Percentiles rank a stretch among this genome's conserved stretches.
Evolutionary conservation across 2,888 invertebrate species (phyloP).

Genomic region (Campopleginae sp.): DNA sequence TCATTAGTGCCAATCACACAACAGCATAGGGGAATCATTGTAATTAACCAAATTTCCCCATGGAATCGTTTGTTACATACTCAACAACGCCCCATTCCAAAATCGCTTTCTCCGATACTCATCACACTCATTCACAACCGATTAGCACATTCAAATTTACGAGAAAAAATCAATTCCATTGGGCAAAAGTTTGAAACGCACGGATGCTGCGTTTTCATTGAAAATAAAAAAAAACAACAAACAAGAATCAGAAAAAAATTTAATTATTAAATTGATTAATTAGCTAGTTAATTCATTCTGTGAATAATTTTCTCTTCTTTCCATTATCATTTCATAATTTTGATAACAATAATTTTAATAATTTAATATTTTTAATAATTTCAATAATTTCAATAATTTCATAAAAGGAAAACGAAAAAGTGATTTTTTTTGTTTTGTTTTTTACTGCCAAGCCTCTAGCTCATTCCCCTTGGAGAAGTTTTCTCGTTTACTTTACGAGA

Average conservation of each 20-base stretch:
- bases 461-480: slow-evolving; percentile 53
- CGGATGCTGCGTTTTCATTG: background rate
- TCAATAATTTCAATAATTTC: too few species aligned
- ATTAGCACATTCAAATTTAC: background rate
- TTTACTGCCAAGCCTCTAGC: slow-evolving; percentile 18
- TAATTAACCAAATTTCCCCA: background rate
- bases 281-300: too few species aligned
- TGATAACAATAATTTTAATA: too few species aligned
- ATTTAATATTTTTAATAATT: too few species aligned
- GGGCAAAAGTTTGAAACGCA: background rate
- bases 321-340: too few species aligned
- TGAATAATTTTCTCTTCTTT: slow-evolving; percentile 10
- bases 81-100: background rate
- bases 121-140: background rate
- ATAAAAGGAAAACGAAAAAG: too few species aligned
- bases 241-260: too few species aligned
- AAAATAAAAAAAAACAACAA: background rate
- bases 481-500: slow-evolving; percentile 65
- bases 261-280: too few species aligned
- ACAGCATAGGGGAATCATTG: background rate
- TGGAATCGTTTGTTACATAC: background rate
- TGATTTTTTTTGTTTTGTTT: too few species aligned
- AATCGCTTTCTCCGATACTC: background rate
- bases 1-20: background rate
- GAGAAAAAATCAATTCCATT: background rate